Percentiles rank a stretch among this genome's conserved stretches.
Conservation (phyloP, 1,140 invertebrate genomes). For the Rhyzopertha dominica region DNA sequence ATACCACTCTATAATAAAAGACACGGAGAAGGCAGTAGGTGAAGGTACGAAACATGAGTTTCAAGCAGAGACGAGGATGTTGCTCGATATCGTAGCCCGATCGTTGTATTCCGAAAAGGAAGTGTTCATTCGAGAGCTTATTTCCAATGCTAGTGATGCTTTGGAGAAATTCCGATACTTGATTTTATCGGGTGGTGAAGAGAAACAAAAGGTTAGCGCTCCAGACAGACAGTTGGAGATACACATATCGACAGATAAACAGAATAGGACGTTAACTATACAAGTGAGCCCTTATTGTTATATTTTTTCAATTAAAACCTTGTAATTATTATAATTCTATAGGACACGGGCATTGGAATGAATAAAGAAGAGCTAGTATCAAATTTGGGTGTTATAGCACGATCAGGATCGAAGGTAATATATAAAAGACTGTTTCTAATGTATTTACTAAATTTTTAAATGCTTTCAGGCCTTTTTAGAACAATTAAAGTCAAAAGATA, state of each 20-base stretch:
- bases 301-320: slow-evolving; percentile 5
- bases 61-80: slow-evolving; percentile 92
- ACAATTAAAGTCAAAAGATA: slow-evolving; percentile 68
- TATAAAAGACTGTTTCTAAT: too few species aligned
- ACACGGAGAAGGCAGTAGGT: slow-evolving; percentile 52
- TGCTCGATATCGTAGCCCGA: slow-evolving; percentile 94
- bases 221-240: slow-evolving; percentile 73
- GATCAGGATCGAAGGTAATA: slow-evolving; percentile 86
- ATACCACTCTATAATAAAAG: slow-evolving; percentile 51
- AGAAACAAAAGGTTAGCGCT: slow-evolving; percentile 40
- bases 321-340: slow-evolving; percentile 16
- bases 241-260: slow-evolving; percentile 84
- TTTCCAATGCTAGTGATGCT: slow-evolving; percentile 96
- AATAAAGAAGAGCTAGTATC: slow-evolving; percentile 84
- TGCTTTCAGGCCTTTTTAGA: slow-evolving; percentile 77
- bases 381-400: slow-evolving; percentile 92
- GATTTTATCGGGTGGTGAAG: slow-evolving; percentile 50
- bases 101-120: slow-evolving; percentile 98
- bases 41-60: slow-evolving; percentile 70
- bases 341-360: slow-evolving; percentile 94
- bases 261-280: slow-evolving; percentile 77
- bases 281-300: slow-evolving; percentile 54
- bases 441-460: too few species aligned
- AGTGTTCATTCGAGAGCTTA: slow-evolving; percentile 91
- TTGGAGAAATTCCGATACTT: slow-evolving; percentile 85